A percentile compares a stretch with the other conserved stretches of the same genome.
These are phyloP conservation scores for Sarcoramphus papa DNA, from an alignment of 2,797 vertebrate species.

Conservation along the genomic window DNA sequence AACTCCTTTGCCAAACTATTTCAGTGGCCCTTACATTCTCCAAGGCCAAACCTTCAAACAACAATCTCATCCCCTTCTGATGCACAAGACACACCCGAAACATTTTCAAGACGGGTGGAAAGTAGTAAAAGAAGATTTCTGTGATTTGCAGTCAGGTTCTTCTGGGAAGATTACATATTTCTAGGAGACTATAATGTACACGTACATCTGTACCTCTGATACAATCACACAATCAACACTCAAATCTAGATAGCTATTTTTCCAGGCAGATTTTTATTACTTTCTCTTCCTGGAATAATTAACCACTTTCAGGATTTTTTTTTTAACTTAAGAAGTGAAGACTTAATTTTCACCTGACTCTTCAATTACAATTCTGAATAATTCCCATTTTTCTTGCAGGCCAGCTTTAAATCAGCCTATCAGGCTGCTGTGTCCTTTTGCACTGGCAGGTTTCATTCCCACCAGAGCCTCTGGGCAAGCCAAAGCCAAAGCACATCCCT, in stretches of 20 bases:
- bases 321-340: not conserved
- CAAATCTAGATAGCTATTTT: conserved; percentile 17
- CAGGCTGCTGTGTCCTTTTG: not conserved
- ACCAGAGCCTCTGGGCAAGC: not conserved
- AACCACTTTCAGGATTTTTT: not conserved
- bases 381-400: not conserved
- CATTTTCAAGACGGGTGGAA: conserved; percentile 32
- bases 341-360: not conserved
- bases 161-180: conserved; percentile 55
- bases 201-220: not conserved
- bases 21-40: not conserved
- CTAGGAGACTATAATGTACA: not conserved
- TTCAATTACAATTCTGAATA: not conserved
- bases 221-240: conserved; percentile 11
- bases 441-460: not conserved
- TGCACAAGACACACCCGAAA: conserved; percentile 32
- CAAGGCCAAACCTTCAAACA: not conserved
- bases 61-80: not conserved
- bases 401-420: not conserved
- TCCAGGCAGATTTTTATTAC: conserved; percentile 17
- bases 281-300: not conserved
- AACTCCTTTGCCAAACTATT: not conserved
- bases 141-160: conserved; percentile 50
- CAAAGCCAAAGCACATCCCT: not conserved
- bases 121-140: conserved; percentile 51